Conservation (phyloP, 2,888 invertebrate species). For the Ormyrus thymus region DNA sequence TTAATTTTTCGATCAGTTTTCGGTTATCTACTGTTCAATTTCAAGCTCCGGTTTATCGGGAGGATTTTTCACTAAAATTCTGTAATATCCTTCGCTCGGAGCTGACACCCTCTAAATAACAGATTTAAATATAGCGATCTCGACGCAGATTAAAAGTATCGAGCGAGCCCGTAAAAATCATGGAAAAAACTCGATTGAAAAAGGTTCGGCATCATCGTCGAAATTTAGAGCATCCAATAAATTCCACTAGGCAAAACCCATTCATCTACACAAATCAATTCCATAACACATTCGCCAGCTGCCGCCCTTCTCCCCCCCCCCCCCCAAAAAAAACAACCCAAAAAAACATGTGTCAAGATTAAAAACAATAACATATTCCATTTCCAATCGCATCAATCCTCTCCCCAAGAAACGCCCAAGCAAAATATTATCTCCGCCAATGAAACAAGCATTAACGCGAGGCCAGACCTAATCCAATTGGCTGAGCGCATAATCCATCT, state of each 20-base stretch:
- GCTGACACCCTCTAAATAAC: neutral
- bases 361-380: neutral
- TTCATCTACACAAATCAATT: constrained; percentile 11
- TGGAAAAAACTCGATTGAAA: neutral
- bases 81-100: no score
- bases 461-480: constrained; percentile 36
- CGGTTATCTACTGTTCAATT: no score
- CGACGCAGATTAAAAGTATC: constrained; percentile 12
- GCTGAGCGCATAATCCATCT: neutral
- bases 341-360: constrained; percentile 35
- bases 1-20: no score
- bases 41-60: no score
- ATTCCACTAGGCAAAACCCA: neutral
- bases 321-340: neutral
- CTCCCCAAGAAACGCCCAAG: neutral
- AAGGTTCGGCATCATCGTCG: constrained; percentile 1
- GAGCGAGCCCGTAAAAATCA: constrained; percentile 16
- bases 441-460: constrained; percentile 23
- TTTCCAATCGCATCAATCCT: neutral
- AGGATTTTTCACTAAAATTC: no score
- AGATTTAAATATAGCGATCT: neutral
- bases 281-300: neutral
- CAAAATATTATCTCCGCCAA: constrained; percentile 41
- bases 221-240: constrained; percentile 14
- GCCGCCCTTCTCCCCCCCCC: neutral